Conservation (phyloP, 1,140 invertebrate species). For the Pachypeltis micranthus region DNA sequence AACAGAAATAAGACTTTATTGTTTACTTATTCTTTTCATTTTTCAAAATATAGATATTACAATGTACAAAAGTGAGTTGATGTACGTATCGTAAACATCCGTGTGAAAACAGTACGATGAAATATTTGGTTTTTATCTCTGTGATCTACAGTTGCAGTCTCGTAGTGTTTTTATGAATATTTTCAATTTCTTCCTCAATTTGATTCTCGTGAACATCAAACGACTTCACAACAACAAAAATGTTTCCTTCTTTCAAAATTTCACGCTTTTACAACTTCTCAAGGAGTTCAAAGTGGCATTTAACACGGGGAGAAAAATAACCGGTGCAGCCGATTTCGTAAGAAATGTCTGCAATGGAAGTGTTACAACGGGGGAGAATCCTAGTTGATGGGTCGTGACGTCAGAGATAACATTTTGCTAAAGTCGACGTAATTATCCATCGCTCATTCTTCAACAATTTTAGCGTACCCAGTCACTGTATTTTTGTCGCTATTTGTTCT, state of each 20-base stretch:
- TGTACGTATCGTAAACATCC: constrained; percentile 1
- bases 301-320: background rate
- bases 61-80: constrained; percentile 9
- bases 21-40: background rate
- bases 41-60: constrained; percentile 7
- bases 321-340: background rate
- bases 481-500: too few relatives aligned
- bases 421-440: too few relatives aligned
- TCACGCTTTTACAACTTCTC: background rate
- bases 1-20: background rate
- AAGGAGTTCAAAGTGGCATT: background rate
- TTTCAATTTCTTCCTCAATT: too few relatives aligned
- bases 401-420: too few relatives aligned
- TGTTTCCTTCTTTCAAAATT: background rate
- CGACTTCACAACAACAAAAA: background rate
- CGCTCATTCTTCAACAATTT: too few relatives aligned
- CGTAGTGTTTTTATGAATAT: background rate
- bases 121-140: background rate
- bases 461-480: too few relatives aligned
- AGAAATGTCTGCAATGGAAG: background rate
- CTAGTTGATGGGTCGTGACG: too few relatives aligned
- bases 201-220: background rate
- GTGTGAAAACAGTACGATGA: background rate
- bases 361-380: too few relatives aligned
- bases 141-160: constrained; percentile 5